Percentiles rank a stretch among this genome's conserved stretches.
Evolutionary conservation across 1,140 invertebrate genomes (phyloP).

Genomic region (Brachionus paranguensis): DNA sequence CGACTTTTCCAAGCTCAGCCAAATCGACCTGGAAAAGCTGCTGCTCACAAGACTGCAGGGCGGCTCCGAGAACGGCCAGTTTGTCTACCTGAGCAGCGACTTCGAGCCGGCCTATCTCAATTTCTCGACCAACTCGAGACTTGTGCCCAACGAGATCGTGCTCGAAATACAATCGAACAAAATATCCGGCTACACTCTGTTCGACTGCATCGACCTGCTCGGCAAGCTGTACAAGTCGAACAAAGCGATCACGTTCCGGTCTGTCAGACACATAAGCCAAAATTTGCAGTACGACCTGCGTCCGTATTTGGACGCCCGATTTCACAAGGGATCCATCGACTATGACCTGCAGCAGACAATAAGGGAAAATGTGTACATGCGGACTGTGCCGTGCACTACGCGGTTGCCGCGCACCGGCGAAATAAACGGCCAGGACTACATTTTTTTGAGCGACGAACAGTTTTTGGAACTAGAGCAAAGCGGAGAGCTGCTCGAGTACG

Average conservation of each 20-base stretch:
- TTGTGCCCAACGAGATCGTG: neutral
- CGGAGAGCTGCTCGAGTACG: slow-evolving; percentile 65
- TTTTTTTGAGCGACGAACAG: slow-evolving; percentile 62
- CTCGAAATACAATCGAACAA: slow-evolving; percentile 17
- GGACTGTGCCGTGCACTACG: slow-evolving; percentile 67
- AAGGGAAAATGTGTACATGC: slow-evolving; percentile 65
- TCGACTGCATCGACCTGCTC: neutral
- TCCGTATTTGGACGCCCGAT: slow-evolving; percentile 62
- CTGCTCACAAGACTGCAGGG: neutral
- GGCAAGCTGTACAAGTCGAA: neutral
- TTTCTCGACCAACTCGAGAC: neutral
- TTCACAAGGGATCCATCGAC: slow-evolving; percentile 64
- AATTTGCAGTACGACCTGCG: slow-evolving; percentile 56
- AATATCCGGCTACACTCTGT: slow-evolving; percentile 18
- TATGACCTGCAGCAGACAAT: slow-evolving; percentile 67
- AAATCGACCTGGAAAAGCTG: neutral
- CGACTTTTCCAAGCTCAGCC: neutral
- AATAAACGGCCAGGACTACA: slow-evolving; percentile 65
- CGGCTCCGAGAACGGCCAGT: slow-evolving; percentile 36
- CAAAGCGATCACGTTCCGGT: neutral
- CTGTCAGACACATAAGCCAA: neutral
- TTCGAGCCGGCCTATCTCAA: neutral
- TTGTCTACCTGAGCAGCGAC: neutral
- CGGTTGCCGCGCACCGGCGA: slow-evolving; percentile 61
- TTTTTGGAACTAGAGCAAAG: slow-evolving; percentile 62